Base-by-base conservation (phyloP, 2,113 vertebrate genomes). In the Erythrolamprus reginae region DNA sequence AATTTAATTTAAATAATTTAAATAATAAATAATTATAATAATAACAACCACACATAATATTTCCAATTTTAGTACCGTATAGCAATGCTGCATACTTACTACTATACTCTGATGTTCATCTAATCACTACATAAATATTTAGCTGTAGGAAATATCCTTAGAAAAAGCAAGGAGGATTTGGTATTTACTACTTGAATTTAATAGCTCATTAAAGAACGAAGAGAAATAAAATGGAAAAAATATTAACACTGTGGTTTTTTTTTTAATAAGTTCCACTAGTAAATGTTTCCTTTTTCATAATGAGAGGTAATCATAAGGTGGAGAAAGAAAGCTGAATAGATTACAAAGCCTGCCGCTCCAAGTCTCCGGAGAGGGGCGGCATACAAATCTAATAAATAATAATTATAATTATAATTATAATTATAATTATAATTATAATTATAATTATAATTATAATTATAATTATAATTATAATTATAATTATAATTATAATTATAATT, bases 61-160 rank as follows among this genome's bases (percentile, higher is more conserved):
- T 13, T 85, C 5, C 0, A 28, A 3, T 83, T 52, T 58, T 19
- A 3, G 1, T 48, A 86, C 45, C 52, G 47, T 28, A 48, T 24
- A 56, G 52, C 42, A 38, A 88, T 91, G 88, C 83, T 21, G 21
- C 58, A 13, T 50, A 82, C 86, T 87, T 42, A 55, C 26, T 92
- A 12, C 70, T 90, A 90, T 87, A 92, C 47, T 52, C 33, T 90
- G 47, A 90, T 92, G 86, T 88, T 90, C 55, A n/a, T 5, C 86
- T 88, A 90, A 90, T 65, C 77, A 88, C 86, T 92, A 47, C 0
- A 1, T 28, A 65, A 24, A 92, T 87, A 51, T 92, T 92, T 92
- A 87, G n/a, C 51, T 87, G 9, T 58, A 84, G 84, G 84, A 89
- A 89, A 86, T 6, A 77, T 4, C 0, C 6, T 85, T 61, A 77